phyloP scores from a whole-genome alignment of 2,888 invertebrate genomes.

The Hermaeophaga mercurialis region DNA sequence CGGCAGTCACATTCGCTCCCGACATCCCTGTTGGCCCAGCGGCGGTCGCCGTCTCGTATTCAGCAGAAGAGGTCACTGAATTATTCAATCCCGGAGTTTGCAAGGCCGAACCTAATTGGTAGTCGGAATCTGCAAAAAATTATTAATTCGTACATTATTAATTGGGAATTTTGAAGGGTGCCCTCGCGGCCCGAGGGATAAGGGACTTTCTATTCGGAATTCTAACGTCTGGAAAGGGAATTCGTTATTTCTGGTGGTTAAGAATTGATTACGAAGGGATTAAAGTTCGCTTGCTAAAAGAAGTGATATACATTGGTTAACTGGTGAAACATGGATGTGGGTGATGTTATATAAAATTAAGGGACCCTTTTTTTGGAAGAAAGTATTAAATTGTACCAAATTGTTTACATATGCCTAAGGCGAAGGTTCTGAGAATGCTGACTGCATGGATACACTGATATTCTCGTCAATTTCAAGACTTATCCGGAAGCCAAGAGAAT shows the following conservation, averaged over 20 bases:
- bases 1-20: slow-evolving; percentile 30
- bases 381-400: too few species aligned
- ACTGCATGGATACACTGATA: too few species aligned
- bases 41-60: slow-evolving; percentile 49
- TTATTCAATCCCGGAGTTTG: slow-evolving; percentile 66
- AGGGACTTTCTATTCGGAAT: not conserved
- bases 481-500: too few species aligned
- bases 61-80: slow-evolving; percentile 51
- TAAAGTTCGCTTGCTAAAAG: not conserved
- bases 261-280: slow-evolving; percentile 6
- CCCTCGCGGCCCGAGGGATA: not conserved
- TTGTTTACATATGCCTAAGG: too few species aligned
- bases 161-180: slow-evolving; percentile 17
- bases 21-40: slow-evolving; percentile 40
- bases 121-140: slow-evolving; percentile 67
- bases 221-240: slow-evolving; percentile 11
- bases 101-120: slow-evolving; percentile 72
- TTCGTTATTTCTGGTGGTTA: slow-evolving; percentile 14
- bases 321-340: not conserved
- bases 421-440: too few species aligned
- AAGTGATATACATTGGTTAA: not conserved
- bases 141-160: slow-evolving; percentile 28
- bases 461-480: too few species aligned
- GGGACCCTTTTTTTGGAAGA: too few species aligned
- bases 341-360: too few species aligned